Base-by-base conservation (phyloP, 1,140 invertebrate genomes). In the Patella vulgata region DNA sequence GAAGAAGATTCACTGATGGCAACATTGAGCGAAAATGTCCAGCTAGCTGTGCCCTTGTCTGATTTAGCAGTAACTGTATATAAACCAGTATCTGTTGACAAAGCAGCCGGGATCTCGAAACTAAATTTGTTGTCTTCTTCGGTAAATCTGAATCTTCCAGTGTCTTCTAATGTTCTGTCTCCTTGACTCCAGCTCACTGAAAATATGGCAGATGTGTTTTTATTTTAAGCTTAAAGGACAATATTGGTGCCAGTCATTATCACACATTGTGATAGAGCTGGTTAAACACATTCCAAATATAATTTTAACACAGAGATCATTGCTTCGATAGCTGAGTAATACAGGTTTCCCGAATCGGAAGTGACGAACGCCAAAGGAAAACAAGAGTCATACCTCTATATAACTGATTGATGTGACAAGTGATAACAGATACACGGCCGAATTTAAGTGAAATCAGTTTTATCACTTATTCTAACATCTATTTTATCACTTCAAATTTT, bases 181-280 rank as follows among this genome's bases (percentile, higher is more conserved):
- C 96, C 95, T 85, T 96, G 96, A 70, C 93, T 84, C 96, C 96
- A 98, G 64, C 87, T 87, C 42, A 84, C 84, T 85, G 71, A 48
- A 70, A 72, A 46, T 66, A 14, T 44, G n/a, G n/a, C n/a, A n/a
- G n/a, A n/a, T n/a, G n/a, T n/a, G n/a, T n/a, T n/a, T 23, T 17
- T 21, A 30, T 11, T n/a, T n/a, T n/a, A n/a, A n/a, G n/a, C n/a
- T n/a, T n/a, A n/a, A n/a, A n/a, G n/a, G n/a, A n/a, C n/a, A n/a
- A n/a, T n/a, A n/a, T n/a, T n/a, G n/a, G n/a, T n/a, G n/a, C n/a
- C n/a, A n/a, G n/a, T n/a, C n/a, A n/a, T n/a, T n/a, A n/a, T n/a
- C n/a, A n/a, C n/a, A n/a, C n/a, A n/a, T n/a, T n/a, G n/a, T n/a
- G n/a, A n/a, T n/a, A n/a, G n/a, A n/a, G n/a, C n/a, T n/a, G n/a